Evolutionary conservation across 2,113 vertebrate genomes (phyloP).

Genomic region (Bucco capensis): DNA sequence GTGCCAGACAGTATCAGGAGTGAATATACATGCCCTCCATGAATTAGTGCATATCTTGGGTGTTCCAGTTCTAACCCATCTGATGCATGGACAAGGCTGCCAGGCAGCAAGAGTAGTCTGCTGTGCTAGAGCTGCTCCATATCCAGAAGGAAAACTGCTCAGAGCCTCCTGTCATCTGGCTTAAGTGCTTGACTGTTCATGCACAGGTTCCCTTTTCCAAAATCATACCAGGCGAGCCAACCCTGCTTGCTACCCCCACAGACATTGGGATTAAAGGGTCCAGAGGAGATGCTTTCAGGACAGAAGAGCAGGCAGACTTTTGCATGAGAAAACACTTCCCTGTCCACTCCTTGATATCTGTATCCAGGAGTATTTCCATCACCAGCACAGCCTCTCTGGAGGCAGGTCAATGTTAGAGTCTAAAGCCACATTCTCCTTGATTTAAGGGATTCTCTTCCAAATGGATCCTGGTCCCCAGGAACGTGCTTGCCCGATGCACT

Average conservation of each 20-base stretch:
- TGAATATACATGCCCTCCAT: background rate
- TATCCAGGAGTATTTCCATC: background rate
- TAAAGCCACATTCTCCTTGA: background rate
- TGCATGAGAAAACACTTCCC: background rate
- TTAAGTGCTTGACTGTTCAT: background rate
- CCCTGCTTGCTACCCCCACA: background rate
- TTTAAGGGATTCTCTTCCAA: background rate
- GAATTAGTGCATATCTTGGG: background rate
- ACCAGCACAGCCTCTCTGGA: background rate
- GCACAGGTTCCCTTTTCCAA: background rate
- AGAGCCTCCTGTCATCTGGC: background rate
- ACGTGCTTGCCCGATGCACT: background rate
- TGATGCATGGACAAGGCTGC: background rate
- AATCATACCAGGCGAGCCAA: background rate
- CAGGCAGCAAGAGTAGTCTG: background rate
- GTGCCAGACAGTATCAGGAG: background rate
- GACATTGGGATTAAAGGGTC: background rate
- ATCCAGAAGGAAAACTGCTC: slow-evolving; percentile 4
- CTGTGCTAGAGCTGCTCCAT: background rate
- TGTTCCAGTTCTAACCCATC: background rate
- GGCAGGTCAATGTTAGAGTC: background rate
- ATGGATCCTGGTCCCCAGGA: background rate
- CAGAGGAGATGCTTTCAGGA: background rate
- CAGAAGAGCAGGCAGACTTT: background rate
- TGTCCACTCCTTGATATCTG: background rate